Evolutionary conservation across 2,888 invertebrate genomes (phyloP).

Genomic region (Parnassius glacialis): DNA sequence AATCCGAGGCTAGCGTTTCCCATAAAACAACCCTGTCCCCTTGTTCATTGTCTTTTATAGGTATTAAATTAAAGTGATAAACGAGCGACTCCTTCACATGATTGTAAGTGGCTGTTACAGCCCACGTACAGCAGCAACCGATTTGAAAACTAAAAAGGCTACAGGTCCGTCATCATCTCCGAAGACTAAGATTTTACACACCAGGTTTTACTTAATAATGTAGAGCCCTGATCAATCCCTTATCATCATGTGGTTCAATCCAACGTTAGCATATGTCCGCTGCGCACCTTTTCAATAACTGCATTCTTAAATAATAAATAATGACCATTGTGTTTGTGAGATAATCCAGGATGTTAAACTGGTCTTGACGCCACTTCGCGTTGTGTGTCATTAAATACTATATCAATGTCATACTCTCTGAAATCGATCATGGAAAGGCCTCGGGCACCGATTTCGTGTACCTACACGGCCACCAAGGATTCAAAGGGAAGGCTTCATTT

Average conservation of each 20-base stretch:
- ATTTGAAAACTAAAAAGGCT: no score
- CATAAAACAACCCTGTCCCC: no score
- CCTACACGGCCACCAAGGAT: neutral
- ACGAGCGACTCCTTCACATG: no score
- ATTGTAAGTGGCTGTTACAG: no score
- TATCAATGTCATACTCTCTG: conserved; percentile 33
- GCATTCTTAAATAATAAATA: conserved; percentile 14
- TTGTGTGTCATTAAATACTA: conserved; percentile 33
- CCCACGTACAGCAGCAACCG: no score
- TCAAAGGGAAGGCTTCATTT: neutral
- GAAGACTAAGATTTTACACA: no score
- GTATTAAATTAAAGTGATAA: no score
- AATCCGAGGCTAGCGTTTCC: no score
- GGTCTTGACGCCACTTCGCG: conserved; percentile 7
- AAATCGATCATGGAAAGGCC: conserved; percentile 15
- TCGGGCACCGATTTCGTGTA: conserved; percentile 6
- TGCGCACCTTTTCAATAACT: conserved; percentile 26
- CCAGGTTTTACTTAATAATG: no score
- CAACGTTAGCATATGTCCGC: conserved; percentile 13
- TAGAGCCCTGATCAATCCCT: neutral
- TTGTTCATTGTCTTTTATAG: no score
- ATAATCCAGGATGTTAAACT: conserved; percentile 16
- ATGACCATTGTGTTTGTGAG: conserved; percentile 21
- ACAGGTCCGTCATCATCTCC: no score
- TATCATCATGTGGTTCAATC: conserved; percentile 6